Percentiles rank a stretch among this genome's conserved stretches.
phyloP scores from a whole-genome alignment of 1,140 invertebrate species.

The Conus ventricosus region DNA sequence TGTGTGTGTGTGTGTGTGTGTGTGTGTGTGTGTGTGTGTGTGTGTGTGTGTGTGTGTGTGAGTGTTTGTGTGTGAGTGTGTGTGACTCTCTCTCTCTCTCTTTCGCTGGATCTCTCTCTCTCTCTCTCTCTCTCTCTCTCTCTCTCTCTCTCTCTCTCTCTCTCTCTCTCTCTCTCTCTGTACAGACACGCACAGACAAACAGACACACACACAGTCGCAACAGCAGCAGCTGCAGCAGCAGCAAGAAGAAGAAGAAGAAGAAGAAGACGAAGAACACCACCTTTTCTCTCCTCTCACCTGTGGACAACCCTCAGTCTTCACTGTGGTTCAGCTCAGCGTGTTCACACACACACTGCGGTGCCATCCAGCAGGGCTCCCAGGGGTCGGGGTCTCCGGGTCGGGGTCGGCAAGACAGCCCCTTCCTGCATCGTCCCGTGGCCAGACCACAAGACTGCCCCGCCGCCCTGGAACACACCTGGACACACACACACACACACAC shows the following conservation, averaged over 20 bases:
- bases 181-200: not conserved
- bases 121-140: no score
- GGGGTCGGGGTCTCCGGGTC: constrained; percentile 31
- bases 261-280: not conserved
- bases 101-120: not conserved
- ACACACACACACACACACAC: not conserved
- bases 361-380: constrained; percentile 30
- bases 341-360: constrained; percentile 19
- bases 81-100: not conserved
- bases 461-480: not conserved
- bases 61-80: no score
- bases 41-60: no score
- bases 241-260: not conserved
- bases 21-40: no score
- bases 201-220: constrained; percentile 6
- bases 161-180: not conserved
- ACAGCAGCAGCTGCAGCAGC: not conserved
- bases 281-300: not conserved
- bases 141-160: constrained; percentile 9
- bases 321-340: not conserved
- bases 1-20: no score
- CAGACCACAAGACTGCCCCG: constrained; percentile 42
- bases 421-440: constrained; percentile 33
- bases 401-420: constrained; percentile 37
- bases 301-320: not conserved